Evolutionary conservation across 2,888 invertebrate species (phyloP).

Genomic region (Drosophila longiperda): DNA sequence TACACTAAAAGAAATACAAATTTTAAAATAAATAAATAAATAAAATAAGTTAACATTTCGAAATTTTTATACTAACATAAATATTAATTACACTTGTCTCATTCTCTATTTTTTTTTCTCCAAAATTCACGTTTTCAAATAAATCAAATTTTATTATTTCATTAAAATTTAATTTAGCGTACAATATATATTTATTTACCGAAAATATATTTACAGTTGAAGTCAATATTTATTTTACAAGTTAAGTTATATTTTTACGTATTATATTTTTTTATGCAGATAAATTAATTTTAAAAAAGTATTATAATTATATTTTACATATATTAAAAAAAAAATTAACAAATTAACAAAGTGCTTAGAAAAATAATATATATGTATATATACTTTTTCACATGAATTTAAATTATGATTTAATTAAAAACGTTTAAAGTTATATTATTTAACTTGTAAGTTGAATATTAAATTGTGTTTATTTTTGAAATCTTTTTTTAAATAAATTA

Average conservation of each 20-base stretch:
- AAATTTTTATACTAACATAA: background rate
- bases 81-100: background rate
- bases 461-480: background rate
- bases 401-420: background rate
- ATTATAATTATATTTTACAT: background rate
- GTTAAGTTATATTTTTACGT: background rate
- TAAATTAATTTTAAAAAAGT: background rate
- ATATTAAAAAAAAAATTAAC: background rate
- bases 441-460: background rate
- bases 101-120: background rate
- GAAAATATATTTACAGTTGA: too few species aligned
- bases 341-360: background rate
- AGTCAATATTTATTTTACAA: background rate
- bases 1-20: conserved; percentile 39
- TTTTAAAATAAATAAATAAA: background rate
- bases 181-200: background rate
- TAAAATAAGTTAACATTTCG: background rate
- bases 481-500: background rate
- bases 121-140: background rate
- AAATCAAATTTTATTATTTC: too few species aligned
- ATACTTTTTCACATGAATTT: background rate
- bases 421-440: background rate
- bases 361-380: background rate
- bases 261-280: background rate
- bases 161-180: too few species aligned